Conservation (phyloP, 2,888 invertebrate species). For the Strigamia crassipes region DNA sequence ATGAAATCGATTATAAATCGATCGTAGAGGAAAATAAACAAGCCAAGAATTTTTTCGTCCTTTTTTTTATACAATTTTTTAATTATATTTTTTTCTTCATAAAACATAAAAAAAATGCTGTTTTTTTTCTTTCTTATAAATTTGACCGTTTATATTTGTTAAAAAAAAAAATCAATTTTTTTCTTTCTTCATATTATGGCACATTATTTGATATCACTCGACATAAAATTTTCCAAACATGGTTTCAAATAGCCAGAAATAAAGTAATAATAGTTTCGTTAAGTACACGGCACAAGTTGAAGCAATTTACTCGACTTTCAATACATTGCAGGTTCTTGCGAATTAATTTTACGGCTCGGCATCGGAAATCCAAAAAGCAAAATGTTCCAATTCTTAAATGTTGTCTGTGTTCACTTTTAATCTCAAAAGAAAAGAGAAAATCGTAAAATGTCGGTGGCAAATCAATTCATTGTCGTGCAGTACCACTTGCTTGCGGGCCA, state of each 20-base stretch:
- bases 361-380: background rate
- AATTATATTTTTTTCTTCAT: background rate
- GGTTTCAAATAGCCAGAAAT: background rate
- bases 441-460: background rate
- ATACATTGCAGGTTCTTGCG: background rate
- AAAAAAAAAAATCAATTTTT: background rate
- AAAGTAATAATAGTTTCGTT: background rate
- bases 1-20: no score
- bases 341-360: slow-evolving; percentile 18
- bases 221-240: background rate
- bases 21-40: no score
- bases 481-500: no score
- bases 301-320: background rate
- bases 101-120: background rate
- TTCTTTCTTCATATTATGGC: background rate
- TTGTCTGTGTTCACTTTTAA: background rate
- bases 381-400: background rate
- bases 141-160: background rate
- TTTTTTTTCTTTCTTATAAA: background rate
- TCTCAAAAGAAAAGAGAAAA: background rate
- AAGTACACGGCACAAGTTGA: background rate
- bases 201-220: background rate
- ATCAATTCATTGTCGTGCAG: background rate
- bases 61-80: slow-evolving; percentile 8
- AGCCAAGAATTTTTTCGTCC: background rate